Base-by-base conservation (phyloP, 2,888 invertebrate genomes). In the Neoascia interrupta region DNA sequence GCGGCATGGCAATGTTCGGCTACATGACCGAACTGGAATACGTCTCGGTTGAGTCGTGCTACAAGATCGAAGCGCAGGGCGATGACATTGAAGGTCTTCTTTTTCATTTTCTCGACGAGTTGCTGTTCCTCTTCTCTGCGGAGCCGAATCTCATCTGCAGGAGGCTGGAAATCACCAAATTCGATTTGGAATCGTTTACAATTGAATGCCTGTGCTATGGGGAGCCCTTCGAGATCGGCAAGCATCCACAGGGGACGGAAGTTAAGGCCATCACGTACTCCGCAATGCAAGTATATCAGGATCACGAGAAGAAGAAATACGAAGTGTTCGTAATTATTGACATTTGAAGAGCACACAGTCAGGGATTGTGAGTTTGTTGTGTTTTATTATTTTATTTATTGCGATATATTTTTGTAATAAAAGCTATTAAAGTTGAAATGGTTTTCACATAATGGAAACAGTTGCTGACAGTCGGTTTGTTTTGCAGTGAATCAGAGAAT, bases 201-300 rank as follows among this genome's bases (percentile, higher is more conserved):
- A 95, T 98, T 85, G 93, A 92, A 82, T 94, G 94, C 84, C 91
- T 91, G 83, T 94, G 94, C 86, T 96, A 93, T 85, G 98, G 99
- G n/a, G 99, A 99, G 90, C 94, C 95, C 84, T 99, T 99, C 89
- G 92, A 92, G 84, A 90, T 98, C 63, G 93, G 93, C 1, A 98
- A 96, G 89, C 99, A 99, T 90, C 96, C 98, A 0, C 99, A 98
- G 90, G 99, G 98, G 10, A 94, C 97, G 1, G 99, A 99, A 90
- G 97, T 99, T 1, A 99, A 99, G 89, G 99, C 99, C 26, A 99
- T 99, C 82, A 99, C 99, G 3, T 99, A 99, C 89, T 98, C 99
- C 5, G 97, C 98, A 61, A 99, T 99, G 99, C 98, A 99, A 90
- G 92, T 96, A 81, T 90, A 97, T 82, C 92, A 94, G 84, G 91